A percentile compares a stretch with the other conserved stretches of the same genome.
phyloP scores from a whole-genome alignment of 2,888 invertebrate species.

The Mamestra brassicae region DNA sequence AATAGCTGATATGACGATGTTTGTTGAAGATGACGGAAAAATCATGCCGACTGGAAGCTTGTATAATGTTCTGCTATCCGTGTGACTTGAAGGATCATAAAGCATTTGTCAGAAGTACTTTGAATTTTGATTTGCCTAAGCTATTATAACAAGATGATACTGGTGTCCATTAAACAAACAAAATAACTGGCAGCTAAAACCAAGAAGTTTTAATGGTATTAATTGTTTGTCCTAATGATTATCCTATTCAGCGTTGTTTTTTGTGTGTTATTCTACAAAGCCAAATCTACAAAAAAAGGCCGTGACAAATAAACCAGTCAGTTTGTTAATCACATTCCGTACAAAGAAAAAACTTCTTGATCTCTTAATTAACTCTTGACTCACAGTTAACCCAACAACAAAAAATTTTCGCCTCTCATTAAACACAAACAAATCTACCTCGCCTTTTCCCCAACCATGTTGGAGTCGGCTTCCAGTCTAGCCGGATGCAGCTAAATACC shows the following conservation, averaged over 20 bases:
- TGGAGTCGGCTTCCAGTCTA: too few species aligned
- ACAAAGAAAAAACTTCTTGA: not conserved
- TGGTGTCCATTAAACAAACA: not conserved
- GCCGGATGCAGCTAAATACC: too few species aligned
- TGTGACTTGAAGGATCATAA: too few species aligned
- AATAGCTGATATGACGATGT: too few species aligned
- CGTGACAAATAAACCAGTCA: not conserved
- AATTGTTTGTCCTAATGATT: constrained; percentile 2
- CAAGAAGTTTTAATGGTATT: not conserved
- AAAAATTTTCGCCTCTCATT: not conserved
- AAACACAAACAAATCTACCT: not conserved
- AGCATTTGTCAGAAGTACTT: not conserved
- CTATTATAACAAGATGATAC: not conserved
- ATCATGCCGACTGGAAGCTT: too few species aligned
- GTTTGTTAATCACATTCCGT: constrained; percentile 15
- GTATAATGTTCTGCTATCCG: too few species aligned
- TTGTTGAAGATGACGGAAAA: too few species aligned
- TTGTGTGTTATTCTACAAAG: not conserved
- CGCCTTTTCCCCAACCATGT: too few species aligned
- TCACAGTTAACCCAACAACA: not conserved
- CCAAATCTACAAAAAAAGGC: not conserved
- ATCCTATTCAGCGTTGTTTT: constrained; percentile 6
- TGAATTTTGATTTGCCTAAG: not conserved
- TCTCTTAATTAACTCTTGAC: constrained; percentile 5
- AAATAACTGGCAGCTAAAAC: not conserved